Evolutionary conservation across 1,140 invertebrate species (phyloP).

Genomic region (Atta cephalotes): DNA sequence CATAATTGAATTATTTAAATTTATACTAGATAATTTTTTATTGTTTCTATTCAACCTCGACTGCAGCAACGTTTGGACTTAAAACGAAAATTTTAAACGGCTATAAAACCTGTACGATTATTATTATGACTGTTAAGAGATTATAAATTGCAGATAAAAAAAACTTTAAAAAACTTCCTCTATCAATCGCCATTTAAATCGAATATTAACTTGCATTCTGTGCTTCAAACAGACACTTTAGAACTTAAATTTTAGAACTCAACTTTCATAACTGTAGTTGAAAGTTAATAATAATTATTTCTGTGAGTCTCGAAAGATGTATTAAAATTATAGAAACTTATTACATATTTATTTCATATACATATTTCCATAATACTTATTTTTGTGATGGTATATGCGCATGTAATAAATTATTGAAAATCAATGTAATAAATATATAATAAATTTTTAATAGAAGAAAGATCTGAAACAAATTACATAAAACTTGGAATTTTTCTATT

Average conservation of each 20-base stretch:
- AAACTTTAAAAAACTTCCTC: too few species aligned
- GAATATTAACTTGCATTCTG: too few species aligned
- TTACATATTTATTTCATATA: background rate
- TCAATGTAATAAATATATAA: background rate
- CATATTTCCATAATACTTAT: background rate
- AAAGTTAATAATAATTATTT: background rate
- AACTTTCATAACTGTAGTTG: too few species aligned
- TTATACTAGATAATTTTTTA: background rate
- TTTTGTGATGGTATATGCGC: background rate
- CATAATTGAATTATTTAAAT: constrained; percentile 4
- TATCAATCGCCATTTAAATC: too few species aligned
- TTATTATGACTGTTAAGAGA: too few species aligned
- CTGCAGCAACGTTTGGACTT: too few species aligned
- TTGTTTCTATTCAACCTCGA: background rate
- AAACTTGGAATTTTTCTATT: background rate
- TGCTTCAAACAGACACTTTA: too few species aligned
- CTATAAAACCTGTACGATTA: too few species aligned
- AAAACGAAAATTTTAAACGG: too few species aligned
- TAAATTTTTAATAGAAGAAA: background rate
- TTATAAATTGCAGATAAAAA: too few species aligned
- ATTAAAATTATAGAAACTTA: background rate
- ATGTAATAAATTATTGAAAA: background rate
- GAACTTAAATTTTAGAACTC: too few species aligned
- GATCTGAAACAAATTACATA: background rate
- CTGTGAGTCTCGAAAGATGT: background rate